Base-by-base conservation (phyloP, 2,888 invertebrate species). In the Cephus pulcher region DNA sequence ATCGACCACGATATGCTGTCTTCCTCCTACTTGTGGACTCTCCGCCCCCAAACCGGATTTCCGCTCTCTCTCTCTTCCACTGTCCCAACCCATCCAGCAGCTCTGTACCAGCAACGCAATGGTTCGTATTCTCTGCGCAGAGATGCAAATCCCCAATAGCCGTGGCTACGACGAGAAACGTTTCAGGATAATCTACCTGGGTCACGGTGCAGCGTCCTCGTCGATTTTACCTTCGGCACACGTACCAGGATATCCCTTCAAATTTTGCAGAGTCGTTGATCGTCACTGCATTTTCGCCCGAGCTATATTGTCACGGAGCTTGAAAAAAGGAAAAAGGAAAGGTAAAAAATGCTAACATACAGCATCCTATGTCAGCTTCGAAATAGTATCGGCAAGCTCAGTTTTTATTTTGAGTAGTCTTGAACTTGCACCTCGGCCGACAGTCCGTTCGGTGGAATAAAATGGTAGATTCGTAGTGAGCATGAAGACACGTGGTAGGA, bases 101-200 rank as follows among this genome's bases (percentile, higher is more conserved):
- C 71, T 30, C 35, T 76, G 34, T 70, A 76, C 70, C 37, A 33
- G 71, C 34, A 34, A 34, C 34, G 71, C 34, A 34, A 56, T 34
- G 23, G 71, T 71, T 71, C 34, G 71, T 81, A 80, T 82, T 81
- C 82, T 81, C 76, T 78, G 77, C 81, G 78, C 78, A 80, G 83
- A 86, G 82, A 86, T 84, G 86, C 85, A 86, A 86, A 86, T 86
- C 85, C 85, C 81, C 85, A 80, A 85, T 86, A 82, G 84, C 82
- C 80, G 76, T 83, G 84, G 81, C 83, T 81, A 78, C 80, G 82
- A 83, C 84, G 83, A 82, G 81, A 71, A 32, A 84, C 81, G 80
- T 78, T 56, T 56, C 56, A 56, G 56, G 56, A 56, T 23, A 56
- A 56, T 23, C 56, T 56, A 56, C 56, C 56, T 56, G 23, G 56